Percentiles rank a stretch among this genome's conserved stretches.
These are phyloP conservation scores for Polydrusus tereticollis DNA, from an alignment of 2,888 invertebrate species.

Conservation along the genomic window DNA sequence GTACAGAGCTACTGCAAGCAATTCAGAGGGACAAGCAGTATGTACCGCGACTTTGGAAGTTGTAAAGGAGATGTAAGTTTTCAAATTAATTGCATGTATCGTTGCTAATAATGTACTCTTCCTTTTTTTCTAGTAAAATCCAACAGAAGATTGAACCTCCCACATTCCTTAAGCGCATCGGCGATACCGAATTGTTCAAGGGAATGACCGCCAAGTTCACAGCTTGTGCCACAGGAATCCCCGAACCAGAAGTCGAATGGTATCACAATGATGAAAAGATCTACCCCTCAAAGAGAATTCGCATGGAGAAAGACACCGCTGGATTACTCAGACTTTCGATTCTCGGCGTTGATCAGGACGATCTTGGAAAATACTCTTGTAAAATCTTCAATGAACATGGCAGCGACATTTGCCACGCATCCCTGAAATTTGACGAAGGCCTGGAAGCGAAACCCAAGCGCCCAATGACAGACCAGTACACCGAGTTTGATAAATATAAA, in stretches of 20 bases:
- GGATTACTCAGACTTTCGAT: conserved; percentile 88
- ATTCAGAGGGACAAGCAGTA: conserved; percentile 83
- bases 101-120: neutral
- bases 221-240: conserved; percentile 89
- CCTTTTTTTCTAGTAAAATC: conserved; percentile 72
- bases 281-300: conserved; percentile 85
- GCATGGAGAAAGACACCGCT: conserved; percentile 85
- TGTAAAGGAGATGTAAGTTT: conserved; percentile 84
- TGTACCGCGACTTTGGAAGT: conserved; percentile 83
- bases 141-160: conserved; percentile 86
- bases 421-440: conserved; percentile 78
- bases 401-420: conserved; percentile 83
- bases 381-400: conserved; percentile 89
- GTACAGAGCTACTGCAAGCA: conserved; percentile 84
- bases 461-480: conserved; percentile 83
- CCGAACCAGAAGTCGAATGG: conserved; percentile 91
- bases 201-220: conserved; percentile 94
- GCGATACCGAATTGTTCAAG: conserved; percentile 87
- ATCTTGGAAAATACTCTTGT: conserved; percentile 88
- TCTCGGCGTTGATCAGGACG: conserved; percentile 81
- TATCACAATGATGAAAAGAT: conserved; percentile 84
- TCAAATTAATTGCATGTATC: neutral
- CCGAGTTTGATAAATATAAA: conserved; percentile 86
- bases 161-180: conserved; percentile 89
- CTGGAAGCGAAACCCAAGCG: conserved; percentile 77